Evolutionary conservation across 2,797 vertebrate genomes (phyloP).

Genomic region (Trachops cirrhosus): DNA sequence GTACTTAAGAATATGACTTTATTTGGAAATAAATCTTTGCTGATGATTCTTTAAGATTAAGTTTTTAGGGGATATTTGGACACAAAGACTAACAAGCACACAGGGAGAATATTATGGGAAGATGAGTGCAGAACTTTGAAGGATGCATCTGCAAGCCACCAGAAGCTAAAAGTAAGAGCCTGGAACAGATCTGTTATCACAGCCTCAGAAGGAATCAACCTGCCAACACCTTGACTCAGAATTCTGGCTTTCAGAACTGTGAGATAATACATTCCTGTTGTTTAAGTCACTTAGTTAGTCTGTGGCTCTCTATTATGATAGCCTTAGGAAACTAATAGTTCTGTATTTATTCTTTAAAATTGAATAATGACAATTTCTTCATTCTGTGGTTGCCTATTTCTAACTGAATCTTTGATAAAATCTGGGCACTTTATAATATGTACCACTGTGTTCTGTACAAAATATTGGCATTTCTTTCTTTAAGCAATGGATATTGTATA

Average conservation of each 20-base stretch:
- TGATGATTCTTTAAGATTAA: neutral
- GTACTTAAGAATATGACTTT: neutral
- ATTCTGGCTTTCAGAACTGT: neutral
- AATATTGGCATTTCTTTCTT: neutral
- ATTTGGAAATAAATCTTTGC: neutral
- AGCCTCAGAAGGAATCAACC: neutral
- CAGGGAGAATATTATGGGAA: neutral
- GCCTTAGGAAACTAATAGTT: neutral
- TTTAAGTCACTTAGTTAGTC: neutral
- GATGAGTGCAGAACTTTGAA: neutral
- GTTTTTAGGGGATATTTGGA: neutral
- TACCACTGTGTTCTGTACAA: neutral
- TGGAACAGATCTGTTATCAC: no score
- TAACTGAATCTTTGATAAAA: neutral
- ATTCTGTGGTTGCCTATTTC: neutral
- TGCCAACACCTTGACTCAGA: neutral
- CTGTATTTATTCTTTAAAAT: neutral
- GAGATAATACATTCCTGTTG: no score
- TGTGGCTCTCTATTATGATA: neutral
- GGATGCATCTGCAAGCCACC: no score
- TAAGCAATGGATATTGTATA: neutral
- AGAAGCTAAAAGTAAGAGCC: rapidly evolving
- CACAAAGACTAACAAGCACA: neutral
- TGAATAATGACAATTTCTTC: neutral
- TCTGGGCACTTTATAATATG: rapidly evolving